These are phyloP conservation scores for Elgonia sp. DNA, from an alignment of 2,888 invertebrate species.

Conservation along the genomic window DNA sequence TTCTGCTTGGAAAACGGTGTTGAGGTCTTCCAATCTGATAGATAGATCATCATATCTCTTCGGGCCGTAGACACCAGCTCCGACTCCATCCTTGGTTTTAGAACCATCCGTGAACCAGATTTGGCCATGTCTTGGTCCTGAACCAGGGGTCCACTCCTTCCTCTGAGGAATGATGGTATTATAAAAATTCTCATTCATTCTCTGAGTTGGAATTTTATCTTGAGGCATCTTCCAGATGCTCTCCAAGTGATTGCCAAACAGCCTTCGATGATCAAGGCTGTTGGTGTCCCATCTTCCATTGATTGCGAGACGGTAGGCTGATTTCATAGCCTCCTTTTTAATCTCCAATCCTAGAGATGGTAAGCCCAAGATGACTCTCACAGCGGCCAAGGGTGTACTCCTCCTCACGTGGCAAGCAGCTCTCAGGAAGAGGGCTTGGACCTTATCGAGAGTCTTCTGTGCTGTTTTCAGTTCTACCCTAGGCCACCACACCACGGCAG, in stretches of 20 bases:
- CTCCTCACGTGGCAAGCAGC: not conserved
- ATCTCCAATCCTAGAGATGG: not conserved
- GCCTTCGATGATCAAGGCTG: constrained; percentile 1
- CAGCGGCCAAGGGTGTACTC: not conserved
- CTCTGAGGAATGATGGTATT: not conserved
- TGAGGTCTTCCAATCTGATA: constrained; percentile 3
- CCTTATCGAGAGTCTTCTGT: not conserved
- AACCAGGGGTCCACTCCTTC: not conserved
- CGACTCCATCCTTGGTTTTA: not conserved
- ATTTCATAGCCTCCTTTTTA: not conserved
- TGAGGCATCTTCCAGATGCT: not conserved
- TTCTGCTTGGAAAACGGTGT: constrained; percentile 28
- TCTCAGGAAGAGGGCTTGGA: not conserved
- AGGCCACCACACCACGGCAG: constrained; percentile 1
- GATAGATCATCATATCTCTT: not conserved
- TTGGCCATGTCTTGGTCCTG: not conserved
- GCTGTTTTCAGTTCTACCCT: not conserved
- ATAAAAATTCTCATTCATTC: not conserved
- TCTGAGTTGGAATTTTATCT: not conserved
- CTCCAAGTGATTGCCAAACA: not conserved
- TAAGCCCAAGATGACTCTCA: not conserved
- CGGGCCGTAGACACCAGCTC: not conserved
- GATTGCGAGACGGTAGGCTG: not conserved
- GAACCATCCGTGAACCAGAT: not conserved
- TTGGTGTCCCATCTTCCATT: not conserved